phyloP scores from a whole-genome alignment of 2,797 vertebrate species.

The Mustela erminea region DNA sequence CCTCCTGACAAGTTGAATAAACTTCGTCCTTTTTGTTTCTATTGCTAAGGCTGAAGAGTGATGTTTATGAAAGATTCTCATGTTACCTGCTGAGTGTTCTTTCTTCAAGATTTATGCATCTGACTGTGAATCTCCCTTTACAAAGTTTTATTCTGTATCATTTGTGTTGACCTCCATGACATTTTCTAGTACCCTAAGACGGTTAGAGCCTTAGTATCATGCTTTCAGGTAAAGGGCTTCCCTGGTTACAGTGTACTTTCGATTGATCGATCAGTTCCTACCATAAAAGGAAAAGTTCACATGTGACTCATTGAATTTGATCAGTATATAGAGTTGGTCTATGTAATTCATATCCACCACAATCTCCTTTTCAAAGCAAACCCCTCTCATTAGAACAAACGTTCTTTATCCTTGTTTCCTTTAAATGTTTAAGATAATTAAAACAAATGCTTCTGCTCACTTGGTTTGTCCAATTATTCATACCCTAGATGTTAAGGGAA shows the following conservation, averaged over 20 bases:
- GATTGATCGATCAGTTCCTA: not conserved
- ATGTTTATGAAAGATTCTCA: not conserved
- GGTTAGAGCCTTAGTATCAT: not conserved
- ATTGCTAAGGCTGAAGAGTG: not conserved
- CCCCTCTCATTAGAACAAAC: not conserved
- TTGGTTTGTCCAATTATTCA: not conserved
- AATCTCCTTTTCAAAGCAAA: not conserved
- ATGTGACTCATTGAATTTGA: not conserved
- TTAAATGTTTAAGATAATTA: not conserved
- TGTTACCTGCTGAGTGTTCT: not conserved
- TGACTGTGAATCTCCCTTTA: not conserved
- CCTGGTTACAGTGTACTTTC: not conserved
- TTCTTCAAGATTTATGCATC: not conserved
- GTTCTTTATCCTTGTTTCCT: not conserved
- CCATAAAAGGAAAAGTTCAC: not conserved
- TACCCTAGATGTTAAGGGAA: not conserved
- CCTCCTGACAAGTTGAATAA: not conserved
- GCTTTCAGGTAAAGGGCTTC: not conserved
- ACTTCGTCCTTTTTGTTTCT: not conserved
- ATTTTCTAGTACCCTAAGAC: slow-evolving; percentile 28
- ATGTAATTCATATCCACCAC: not conserved
- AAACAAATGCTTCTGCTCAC: slow-evolving; percentile 20
- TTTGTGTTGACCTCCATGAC: not conserved
- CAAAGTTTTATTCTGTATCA: not conserved
- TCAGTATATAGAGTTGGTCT: not conserved